Evolutionary conservation across 2,113 vertebrate species (phyloP).

Genomic region (Sander lucioperca): DNA sequence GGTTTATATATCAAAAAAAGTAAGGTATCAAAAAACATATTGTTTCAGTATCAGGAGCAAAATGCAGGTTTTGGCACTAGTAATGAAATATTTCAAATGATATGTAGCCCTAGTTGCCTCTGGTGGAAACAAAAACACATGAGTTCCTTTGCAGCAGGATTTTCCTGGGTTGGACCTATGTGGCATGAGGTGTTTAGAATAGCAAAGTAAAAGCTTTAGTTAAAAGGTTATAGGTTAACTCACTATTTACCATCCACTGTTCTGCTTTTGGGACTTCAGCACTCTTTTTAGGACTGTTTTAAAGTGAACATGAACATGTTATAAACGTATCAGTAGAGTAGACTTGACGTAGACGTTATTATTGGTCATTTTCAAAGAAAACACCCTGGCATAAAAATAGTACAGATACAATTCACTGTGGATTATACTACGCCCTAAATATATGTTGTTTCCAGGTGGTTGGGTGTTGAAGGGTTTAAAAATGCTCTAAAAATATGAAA

Average conservation of each 20-base stretch:
- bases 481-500: background rate
- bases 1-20: background rate
- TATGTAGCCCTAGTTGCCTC: background rate
- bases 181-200: background rate
- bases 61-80: background rate
- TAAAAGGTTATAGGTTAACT: background rate
- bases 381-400: background rate
- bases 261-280: background rate
- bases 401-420: too few species aligned
- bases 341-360: too few species aligned
- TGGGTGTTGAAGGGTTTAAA: background rate
- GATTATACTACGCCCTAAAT: background rate
- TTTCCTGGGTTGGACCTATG: conserved; percentile 28
- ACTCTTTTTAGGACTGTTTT: background rate
- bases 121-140: conserved; percentile 47
- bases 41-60: background rate
- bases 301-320: too few species aligned
- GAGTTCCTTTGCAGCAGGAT: conserved; percentile 34
- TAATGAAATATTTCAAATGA: background rate
- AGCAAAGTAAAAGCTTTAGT: background rate
- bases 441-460: background rate
- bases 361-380: background rate
- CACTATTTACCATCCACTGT: background rate
- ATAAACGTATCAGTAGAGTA: too few species aligned
- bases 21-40: background rate